Conservation (phyloP, 2,113 vertebrate species). For the Manacus vitellinus region DNA sequence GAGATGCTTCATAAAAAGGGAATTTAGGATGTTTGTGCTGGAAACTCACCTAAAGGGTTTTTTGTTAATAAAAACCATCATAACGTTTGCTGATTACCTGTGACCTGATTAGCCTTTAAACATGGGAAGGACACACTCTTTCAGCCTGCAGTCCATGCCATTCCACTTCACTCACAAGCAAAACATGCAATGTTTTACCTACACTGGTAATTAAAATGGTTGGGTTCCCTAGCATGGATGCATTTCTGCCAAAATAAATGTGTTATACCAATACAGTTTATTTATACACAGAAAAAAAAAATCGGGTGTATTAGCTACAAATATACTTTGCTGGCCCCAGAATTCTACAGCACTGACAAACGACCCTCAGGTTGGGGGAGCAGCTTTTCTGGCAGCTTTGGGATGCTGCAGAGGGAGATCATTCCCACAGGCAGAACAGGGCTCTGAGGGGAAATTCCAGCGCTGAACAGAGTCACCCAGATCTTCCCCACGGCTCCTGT, state of each 20-base stretch:
- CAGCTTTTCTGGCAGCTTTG: background rate
- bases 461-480: background rate
- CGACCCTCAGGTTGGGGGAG: accelerated
- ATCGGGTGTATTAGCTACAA: background rate
- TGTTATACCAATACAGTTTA: accelerated
- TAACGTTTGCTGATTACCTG: background rate
- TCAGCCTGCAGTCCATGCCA: background rate
- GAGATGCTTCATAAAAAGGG: background rate
- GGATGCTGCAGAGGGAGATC: background rate
- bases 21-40: background rate
- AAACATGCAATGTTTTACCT: background rate
- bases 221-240: accelerated
- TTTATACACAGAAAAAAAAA: background rate
- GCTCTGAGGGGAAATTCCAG: background rate
- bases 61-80: background rate
- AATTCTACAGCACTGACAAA: background rate
- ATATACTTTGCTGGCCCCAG: background rate
- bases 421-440: background rate
- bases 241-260: background rate
- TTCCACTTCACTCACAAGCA: background rate
- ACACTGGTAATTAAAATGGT: background rate
- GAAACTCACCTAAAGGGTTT: background rate
- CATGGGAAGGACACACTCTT: background rate
- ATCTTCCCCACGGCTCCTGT: background rate
- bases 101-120: background rate